Conservation (phyloP, 1,140 invertebrate genomes). For the Vanessa tameamea region DNA sequence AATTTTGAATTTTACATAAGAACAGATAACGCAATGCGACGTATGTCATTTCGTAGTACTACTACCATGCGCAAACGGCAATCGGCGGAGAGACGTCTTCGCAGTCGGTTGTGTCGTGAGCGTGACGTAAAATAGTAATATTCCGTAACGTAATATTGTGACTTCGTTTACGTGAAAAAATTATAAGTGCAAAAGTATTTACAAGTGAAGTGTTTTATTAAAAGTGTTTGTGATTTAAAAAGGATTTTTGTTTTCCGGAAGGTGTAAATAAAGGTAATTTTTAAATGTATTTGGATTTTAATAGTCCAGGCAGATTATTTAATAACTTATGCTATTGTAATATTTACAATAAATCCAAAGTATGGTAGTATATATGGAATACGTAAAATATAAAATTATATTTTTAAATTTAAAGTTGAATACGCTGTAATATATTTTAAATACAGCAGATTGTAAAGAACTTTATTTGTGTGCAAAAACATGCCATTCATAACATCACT, state of each 20-base stretch:
- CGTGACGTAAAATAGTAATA: slow-evolving; percentile 11
- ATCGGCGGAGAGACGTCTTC: slow-evolving; percentile 42
- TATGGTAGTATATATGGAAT: too few relatives aligned
- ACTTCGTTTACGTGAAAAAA: slow-evolving; percentile 22
- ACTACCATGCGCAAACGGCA: slow-evolving; percentile 71
- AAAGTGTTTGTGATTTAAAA: slow-evolving; percentile 9
- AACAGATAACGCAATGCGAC: slow-evolving; percentile 69
- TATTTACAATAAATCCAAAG: too few relatives aligned
- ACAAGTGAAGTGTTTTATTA: slow-evolving; percentile 21
- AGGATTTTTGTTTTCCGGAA: slow-evolving; percentile 9
- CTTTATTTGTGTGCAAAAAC: too few relatives aligned
- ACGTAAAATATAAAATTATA: too few relatives aligned
- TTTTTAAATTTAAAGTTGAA: too few relatives aligned
- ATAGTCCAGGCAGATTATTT: too few relatives aligned
- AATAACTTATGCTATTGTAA: too few relatives aligned
- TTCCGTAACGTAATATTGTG: slow-evolving; percentile 4
- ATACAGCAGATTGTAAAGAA: too few relatives aligned
- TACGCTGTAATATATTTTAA: too few relatives aligned
- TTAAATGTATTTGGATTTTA: background rate
- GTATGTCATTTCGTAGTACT: slow-evolving; percentile 58
- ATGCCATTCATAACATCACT: too few relatives aligned
- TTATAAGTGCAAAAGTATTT: background rate
- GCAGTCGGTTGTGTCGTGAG: slow-evolving; percentile 34
- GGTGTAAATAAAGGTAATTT: background rate
- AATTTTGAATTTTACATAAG: slow-evolving; percentile 36